Conservation (phyloP, 2,797 vertebrate species). For the Chaunax sp. region DNA sequence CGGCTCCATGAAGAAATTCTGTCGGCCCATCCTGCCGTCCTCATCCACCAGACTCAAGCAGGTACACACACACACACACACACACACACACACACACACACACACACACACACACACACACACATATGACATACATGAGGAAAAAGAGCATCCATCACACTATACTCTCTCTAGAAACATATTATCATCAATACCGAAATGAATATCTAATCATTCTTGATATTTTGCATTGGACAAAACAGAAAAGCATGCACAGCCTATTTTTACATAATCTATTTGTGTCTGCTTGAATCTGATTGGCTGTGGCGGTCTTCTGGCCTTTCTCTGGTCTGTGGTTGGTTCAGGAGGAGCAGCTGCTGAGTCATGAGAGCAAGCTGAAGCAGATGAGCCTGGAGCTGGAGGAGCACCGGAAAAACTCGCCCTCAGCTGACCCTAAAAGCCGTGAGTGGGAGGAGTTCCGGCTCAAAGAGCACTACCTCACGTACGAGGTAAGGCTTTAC, state of each 20-base stretch:
- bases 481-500: conserved; percentile 87
- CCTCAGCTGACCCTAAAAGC: conserved; percentile 89
- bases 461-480: conserved; percentile 98
- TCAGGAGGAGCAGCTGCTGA: conserved; percentile 95
- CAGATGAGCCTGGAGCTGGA: conserved; percentile 94
- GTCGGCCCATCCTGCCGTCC: conserved; percentile 92
- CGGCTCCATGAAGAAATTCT: conserved; percentile 98
- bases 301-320: conserved; percentile 35
- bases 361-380: conserved; percentile 96
- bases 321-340: conserved; percentile 55
- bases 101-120: conserved; percentile 17
- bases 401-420: conserved; percentile 90
- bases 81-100: conserved; percentile 11
- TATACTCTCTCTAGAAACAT: background rate
- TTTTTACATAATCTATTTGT: conserved; percentile 50
- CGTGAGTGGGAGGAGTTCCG: conserved; percentile 94
- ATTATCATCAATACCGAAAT: background rate
- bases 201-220: background rate
- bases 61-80: conserved; percentile 74
- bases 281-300: conserved; percentile 52
- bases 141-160: background rate
- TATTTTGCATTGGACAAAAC: background rate
- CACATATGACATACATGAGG: background rate
- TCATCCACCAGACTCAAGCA: conserved; percentile 93
- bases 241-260: background rate